Percentiles rank a stretch among this genome's conserved stretches.
Evolutionary conservation across 2,113 vertebrate species (phyloP).

Genomic region (Oreocharis arfaki): DNA sequence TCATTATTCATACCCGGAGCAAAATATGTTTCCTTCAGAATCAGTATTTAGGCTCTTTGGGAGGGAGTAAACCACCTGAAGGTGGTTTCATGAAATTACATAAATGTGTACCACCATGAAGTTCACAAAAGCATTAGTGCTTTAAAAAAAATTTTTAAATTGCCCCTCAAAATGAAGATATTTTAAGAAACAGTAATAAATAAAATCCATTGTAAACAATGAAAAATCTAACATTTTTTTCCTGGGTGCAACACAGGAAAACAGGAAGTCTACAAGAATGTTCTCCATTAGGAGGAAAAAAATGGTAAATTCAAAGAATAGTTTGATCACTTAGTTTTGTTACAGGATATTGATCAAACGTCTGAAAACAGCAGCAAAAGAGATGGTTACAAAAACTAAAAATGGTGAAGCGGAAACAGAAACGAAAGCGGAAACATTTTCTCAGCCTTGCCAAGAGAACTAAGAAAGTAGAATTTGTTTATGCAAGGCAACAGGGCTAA

Average conservation of each 20-base stretch:
- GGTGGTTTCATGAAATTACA: not conserved
- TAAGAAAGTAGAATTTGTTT: not conserved
- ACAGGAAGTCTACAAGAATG: not conserved
- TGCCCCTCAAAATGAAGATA: not conserved
- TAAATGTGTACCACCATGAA: not conserved
- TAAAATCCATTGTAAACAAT: not conserved
- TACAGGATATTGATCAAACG: not conserved
- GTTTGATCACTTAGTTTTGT: not conserved
- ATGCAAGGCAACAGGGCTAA: not conserved
- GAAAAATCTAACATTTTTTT: not conserved
- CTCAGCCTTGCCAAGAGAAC: not conserved
- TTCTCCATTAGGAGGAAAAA: not conserved
- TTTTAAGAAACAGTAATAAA: constrained; percentile 9
- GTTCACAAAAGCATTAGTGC: not conserved
- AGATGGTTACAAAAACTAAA: not conserved
- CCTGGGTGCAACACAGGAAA: not conserved
- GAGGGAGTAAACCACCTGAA: not conserved
- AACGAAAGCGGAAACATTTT: not conserved
- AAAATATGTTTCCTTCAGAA: not conserved
- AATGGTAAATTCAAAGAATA: not conserved
- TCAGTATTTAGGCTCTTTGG: not conserved
- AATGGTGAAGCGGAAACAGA: not conserved
- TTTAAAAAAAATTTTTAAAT: not conserved
- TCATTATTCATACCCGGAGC: constrained; percentile 20
- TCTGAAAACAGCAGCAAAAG: not conserved